phyloP scores from a whole-genome alignment of 2,888 invertebrate genomes.

The Amblyjoppa proteus region DNA sequence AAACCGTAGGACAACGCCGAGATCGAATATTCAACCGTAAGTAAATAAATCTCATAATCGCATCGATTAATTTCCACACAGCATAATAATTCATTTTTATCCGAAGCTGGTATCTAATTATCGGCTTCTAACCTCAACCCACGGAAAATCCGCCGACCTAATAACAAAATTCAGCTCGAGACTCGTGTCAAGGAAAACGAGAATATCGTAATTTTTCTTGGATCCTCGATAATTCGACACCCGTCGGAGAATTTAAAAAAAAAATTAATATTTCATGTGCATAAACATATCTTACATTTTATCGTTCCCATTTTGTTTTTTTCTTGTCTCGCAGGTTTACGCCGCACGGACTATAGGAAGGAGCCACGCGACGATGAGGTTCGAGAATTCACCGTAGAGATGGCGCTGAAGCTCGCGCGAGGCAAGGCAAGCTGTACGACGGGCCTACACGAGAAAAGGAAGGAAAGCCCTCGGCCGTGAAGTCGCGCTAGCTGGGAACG shows the following conservation, averaged over 20 bases:
- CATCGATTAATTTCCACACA: not conserved
- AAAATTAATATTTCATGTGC: not conserved
- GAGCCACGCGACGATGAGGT: constrained; percentile 56
- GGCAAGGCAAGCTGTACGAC: constrained; percentile 34
- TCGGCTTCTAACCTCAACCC: constrained; percentile 14
- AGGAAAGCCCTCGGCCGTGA: constrained; percentile 65
- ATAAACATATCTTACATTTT: not conserved
- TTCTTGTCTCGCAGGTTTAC: constrained; percentile 25
- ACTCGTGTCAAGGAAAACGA: not conserved
- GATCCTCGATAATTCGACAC: not conserved
- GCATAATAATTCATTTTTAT: not conserved
- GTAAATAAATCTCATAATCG: not conserved
- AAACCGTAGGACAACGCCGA: not conserved
- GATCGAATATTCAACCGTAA: not conserved
- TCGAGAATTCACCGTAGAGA: constrained; percentile 48
- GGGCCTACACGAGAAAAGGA: constrained; percentile 51
- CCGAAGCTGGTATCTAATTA: not conserved
- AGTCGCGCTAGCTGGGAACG: constrained; percentile 49
- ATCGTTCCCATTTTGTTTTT: constrained; percentile 12
- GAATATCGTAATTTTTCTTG: not conserved
- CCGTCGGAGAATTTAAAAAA: not conserved
- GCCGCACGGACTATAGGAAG: constrained; percentile 26
- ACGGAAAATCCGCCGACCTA: not conserved
- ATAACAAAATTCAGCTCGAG: not conserved
- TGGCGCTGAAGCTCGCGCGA: constrained; percentile 47